Percentiles rank a stretch among this genome's conserved stretches.
Conservation (phyloP, 2,797 vertebrate genomes). For the Hippoglossus hippoglossus region DNA sequence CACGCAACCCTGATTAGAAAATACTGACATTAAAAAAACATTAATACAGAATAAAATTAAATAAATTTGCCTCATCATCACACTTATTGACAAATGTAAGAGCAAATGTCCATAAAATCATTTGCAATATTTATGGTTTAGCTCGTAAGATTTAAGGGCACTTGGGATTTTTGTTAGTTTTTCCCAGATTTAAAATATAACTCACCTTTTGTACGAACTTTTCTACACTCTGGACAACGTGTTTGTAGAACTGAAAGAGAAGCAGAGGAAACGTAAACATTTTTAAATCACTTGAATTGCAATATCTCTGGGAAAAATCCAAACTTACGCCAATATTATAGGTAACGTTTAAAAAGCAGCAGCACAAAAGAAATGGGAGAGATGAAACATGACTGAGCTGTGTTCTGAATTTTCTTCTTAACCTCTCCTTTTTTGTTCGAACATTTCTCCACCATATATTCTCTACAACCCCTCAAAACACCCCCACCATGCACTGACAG, state of each 20-base stretch:
- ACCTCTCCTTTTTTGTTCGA: neutral
- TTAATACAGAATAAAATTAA: too few relatives aligned
- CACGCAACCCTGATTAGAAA: neutral
- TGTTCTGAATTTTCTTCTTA: neutral
- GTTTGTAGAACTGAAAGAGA: constrained; percentile 97
- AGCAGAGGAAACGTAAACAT: constrained; percentile 32
- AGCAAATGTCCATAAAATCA: too few relatives aligned
- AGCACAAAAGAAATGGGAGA: neutral
- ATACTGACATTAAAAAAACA: too few relatives aligned
- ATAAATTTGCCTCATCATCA: too few relatives aligned
- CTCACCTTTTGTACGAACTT: constrained; percentile 99
- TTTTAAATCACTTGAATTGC: constrained; percentile 12
- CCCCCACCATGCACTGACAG: neutral
- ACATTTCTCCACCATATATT: neutral
- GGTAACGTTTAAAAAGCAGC: neutral
- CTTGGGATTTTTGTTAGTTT: neutral
- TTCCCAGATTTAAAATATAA: constrained; percentile 2
- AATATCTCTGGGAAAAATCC: neutral
- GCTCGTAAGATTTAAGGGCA: neutral
- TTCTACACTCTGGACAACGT: constrained; percentile 99
- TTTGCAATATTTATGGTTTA: too few relatives aligned
- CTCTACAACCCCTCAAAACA: neutral
- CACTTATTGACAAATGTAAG: too few relatives aligned
- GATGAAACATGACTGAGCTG: neutral
- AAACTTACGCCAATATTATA: neutral